Conservation (phyloP, 2,797 vertebrate genomes). For the Gila robusta region DNA sequence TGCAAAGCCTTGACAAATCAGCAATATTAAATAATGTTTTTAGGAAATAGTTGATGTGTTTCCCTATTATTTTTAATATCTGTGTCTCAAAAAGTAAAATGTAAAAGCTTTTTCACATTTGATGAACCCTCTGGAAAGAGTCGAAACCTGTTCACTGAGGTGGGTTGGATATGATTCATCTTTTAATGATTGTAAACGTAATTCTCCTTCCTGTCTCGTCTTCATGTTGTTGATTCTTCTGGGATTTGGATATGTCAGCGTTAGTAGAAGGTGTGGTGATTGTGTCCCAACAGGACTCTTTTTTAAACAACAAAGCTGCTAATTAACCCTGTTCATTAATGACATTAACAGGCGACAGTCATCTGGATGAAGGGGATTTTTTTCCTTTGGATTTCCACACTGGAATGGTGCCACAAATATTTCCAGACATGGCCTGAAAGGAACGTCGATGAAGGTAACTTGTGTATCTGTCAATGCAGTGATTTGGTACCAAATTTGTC, state of each 20-base stretch:
- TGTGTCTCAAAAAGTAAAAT: not conserved
- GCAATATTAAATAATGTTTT: not conserved
- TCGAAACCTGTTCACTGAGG: not conserved
- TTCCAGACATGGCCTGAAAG: not conserved
- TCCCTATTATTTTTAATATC: not conserved
- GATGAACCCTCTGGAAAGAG: not conserved
- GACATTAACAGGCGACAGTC: conserved; percentile 51
- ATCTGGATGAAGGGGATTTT: not conserved
- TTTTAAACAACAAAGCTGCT: conserved; percentile 30
- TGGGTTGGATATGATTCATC: not conserved
- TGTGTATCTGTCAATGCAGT: not conserved
- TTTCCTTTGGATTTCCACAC: not conserved
- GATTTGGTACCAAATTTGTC: not conserved
- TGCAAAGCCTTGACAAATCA: not conserved
- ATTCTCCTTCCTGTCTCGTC: not conserved
- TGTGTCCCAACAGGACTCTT: conserved; percentile 5
- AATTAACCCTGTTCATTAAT: conserved; percentile 55
- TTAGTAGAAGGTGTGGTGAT: not conserved
- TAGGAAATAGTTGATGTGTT: not conserved
- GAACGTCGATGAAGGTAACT: not conserved
- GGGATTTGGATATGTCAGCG: conserved; percentile 2
- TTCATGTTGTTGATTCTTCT: not conserved
- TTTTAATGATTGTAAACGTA: not conserved
- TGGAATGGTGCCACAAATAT: not conserved
- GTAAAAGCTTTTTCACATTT: not conserved